Evolutionary conservation across 2,113 vertebrate species (phyloP).

Genomic region (Neodon shergylaensis): DNA sequence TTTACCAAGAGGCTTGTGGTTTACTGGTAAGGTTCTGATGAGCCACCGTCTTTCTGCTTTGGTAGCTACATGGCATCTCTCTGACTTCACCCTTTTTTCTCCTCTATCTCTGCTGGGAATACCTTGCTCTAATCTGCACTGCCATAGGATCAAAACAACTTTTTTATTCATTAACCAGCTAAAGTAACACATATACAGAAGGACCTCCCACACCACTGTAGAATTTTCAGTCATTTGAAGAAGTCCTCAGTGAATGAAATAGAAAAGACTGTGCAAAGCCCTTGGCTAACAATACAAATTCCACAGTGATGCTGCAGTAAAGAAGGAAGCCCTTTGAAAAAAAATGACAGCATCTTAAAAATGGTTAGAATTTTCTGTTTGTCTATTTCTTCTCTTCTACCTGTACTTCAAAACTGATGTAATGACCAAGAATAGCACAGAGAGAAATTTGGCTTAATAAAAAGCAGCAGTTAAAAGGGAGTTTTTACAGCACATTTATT

Average conservation of each 20-base stretch:
- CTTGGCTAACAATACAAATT: not conserved
- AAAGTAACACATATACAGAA: too few species aligned
- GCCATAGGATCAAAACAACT: too few species aligned
- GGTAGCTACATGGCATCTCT: too few species aligned
- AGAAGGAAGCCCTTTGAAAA: not conserved
- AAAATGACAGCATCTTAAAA: not conserved
- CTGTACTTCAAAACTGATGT: slow-evolving; percentile 22
- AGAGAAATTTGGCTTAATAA: slow-evolving; percentile 54
- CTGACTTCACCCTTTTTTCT: too few species aligned
- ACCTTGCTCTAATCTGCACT: too few species aligned
- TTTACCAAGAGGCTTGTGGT: too few species aligned
- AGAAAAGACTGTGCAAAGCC: not conserved
- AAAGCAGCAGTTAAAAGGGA: slow-evolving; percentile 21
- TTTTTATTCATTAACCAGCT: too few species aligned
- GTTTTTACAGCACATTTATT: slow-evolving; percentile 45
- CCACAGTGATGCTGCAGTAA: not conserved
- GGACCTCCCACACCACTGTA: too few species aligned
- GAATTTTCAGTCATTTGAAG: not conserved
- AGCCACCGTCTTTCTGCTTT: too few species aligned
- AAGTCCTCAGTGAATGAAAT: not conserved
- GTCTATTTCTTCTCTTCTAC: not conserved
- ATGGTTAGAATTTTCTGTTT: not conserved
- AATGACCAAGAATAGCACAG: slow-evolving; percentile 8
- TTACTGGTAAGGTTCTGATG: too few species aligned
- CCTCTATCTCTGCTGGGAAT: too few species aligned